phyloP scores from a whole-genome alignment of 2,797 vertebrate species.

The Gastrophryne carolinensis region DNA sequence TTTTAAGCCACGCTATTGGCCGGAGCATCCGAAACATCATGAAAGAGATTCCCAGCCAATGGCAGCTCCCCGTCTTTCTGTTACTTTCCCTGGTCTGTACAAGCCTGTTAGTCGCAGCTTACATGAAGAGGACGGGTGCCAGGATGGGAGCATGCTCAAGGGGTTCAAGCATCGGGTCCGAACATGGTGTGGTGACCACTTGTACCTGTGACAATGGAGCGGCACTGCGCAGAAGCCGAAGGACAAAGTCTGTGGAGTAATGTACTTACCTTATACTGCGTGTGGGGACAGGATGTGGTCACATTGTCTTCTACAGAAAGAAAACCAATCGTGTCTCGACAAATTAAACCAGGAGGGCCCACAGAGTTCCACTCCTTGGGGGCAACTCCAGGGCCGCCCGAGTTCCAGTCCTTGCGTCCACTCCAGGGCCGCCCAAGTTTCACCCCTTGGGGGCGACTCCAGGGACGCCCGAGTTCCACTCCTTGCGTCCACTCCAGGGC shows the following conservation, averaged over 20 bases:
- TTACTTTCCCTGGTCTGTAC: conserved; percentile 5
- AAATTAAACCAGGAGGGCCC: too few species aligned
- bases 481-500: too few species aligned
- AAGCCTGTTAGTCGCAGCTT: neutral
- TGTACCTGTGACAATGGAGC: neutral
- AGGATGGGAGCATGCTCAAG: neutral
- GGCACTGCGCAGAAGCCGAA: neutral
- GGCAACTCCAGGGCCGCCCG: too few species aligned
- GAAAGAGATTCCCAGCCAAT: conserved; percentile 46
- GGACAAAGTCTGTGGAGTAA: neutral
- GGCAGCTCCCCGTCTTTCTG: conserved; percentile 31
- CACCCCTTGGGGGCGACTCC: too few species aligned
- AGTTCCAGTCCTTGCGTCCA: too few species aligned
- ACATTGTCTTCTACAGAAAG: too few species aligned
- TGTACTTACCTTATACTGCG: neutral
- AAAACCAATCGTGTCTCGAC: too few species aligned
- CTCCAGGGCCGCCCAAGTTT: too few species aligned
- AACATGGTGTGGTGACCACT: neutral
- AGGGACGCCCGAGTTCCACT: too few species aligned
- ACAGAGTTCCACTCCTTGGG: too few species aligned
- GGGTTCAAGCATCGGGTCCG: neutral
- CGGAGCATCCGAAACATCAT: conserved; percentile 41
- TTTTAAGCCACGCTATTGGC: conserved; percentile 1
- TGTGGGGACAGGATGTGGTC: neutral
- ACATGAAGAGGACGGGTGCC: neutral